Conservation (phyloP, 2,113 vertebrate species). For the Brevimyrus niger region DNA sequence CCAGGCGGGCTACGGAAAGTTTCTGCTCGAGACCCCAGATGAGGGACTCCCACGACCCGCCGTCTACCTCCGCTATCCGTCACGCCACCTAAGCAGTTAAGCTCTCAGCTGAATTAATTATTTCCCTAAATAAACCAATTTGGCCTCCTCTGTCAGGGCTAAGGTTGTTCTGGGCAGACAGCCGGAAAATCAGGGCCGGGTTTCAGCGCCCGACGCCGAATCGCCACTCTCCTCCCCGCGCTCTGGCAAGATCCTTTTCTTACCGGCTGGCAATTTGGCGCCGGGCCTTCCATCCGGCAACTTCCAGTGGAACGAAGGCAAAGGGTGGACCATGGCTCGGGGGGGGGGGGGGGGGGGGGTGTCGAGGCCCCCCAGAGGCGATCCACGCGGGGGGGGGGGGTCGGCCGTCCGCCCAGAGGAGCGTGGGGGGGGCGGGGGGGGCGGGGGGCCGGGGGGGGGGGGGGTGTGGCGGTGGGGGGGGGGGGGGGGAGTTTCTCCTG, state of each 20-base stretch:
- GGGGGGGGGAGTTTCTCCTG: background rate
- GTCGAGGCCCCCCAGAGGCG: background rate
- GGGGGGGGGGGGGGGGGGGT: background rate
- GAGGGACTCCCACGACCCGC: background rate
- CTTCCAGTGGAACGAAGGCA: background rate
- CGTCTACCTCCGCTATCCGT: background rate
- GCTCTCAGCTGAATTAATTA: background rate
- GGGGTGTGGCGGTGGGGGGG: background rate
- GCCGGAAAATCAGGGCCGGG: background rate
- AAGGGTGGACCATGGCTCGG: background rate
- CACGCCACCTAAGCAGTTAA: background rate
- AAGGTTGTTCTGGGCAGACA: background rate
- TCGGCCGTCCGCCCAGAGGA: no score
- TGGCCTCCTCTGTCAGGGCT: background rate
- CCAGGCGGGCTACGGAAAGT: background rate
- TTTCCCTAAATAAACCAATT: slow-evolving; percentile 12
- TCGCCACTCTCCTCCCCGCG: background rate
- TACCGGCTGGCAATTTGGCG: background rate
- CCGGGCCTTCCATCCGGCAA: background rate
- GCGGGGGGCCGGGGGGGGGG: no score
- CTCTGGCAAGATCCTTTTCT: background rate
- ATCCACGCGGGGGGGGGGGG: no score
- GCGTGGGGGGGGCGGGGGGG: no score
- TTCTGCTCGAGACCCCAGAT: background rate
- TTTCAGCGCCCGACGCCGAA: background rate